These are phyloP conservation scores for Apteryx mantelli DNA, from an alignment of 2,113 vertebrate genomes.

Conservation along the genomic window DNA sequence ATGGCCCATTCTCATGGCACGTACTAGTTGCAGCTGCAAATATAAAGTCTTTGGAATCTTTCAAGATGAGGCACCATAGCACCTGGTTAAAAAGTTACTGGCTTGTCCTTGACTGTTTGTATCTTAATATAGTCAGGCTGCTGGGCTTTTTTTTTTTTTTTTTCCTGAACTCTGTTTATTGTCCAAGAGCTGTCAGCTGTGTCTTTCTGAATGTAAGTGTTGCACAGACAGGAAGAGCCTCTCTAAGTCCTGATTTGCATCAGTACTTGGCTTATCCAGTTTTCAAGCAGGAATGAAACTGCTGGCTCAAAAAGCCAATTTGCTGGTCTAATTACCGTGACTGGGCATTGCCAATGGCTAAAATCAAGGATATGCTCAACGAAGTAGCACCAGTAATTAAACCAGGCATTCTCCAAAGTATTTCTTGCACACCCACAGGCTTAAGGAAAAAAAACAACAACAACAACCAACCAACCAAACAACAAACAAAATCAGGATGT, in stretches of 20 bases:
- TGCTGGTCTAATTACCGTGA: constrained; percentile 48
- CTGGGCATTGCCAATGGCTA: background rate
- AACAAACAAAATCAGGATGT: background rate
- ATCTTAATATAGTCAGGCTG: background rate
- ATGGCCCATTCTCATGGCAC: background rate
- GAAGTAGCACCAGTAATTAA: constrained; percentile 20
- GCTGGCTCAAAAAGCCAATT: constrained; percentile 55
- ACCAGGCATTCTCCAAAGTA: background rate
- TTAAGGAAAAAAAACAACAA: background rate
- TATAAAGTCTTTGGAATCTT: background rate
- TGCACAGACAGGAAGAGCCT: constrained; percentile 42
- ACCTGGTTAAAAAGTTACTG: constrained; percentile 26
- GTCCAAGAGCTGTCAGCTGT: constrained; percentile 27
- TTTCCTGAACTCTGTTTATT: constrained; percentile 4
- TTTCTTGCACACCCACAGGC: background rate
- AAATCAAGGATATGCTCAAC: background rate
- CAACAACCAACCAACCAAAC: rapidly evolving
- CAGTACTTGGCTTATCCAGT: constrained; percentile 43
- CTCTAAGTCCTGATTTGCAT: constrained; percentile 34
- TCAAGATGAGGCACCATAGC: background rate
- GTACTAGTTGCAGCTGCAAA: background rate
- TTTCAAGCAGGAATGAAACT: constrained; percentile 27
- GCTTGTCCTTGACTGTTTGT: background rate
- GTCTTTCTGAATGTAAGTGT: constrained; percentile 29
- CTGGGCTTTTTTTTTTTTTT: background rate